A percentile compares a stretch with the other conserved stretches of the same genome.
phyloP scores from a whole-genome alignment of 1,140 invertebrate genomes.

The Manduca sexta region DNA sequence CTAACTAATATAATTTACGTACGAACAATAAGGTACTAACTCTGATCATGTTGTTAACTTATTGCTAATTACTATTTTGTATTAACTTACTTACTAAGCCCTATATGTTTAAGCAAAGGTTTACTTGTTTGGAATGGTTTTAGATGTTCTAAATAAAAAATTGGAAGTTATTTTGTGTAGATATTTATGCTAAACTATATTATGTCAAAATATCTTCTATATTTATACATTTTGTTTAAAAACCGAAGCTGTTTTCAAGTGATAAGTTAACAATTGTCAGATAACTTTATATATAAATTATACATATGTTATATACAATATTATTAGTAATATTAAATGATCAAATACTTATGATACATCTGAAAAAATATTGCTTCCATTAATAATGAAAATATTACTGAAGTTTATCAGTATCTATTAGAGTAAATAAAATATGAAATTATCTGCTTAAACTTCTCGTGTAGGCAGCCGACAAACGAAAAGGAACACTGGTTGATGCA shows the following conservation, averaged over 20 bases:
- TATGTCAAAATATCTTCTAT: not conserved
- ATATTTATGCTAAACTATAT: too few species aligned
- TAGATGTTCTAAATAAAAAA: too few species aligned
- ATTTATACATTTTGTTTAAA: too few species aligned
- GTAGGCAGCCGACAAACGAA: conserved; percentile 23
- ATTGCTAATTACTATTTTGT: conserved; percentile 33
- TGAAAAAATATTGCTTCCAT: conserved; percentile 65
- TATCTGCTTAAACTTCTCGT: conserved; percentile 25
- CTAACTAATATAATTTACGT: conserved; percentile 63
- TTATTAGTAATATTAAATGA: conserved; percentile 48
- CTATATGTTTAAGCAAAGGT: not conserved
- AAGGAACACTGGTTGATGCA: not conserved
- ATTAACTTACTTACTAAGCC: too few species aligned
- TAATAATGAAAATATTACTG: conserved; percentile 42
- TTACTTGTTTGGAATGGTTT: not conserved
- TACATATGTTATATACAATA: conserved; percentile 66
- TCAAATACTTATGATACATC: conserved; percentile 59
- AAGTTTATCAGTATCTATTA: conserved; percentile 34
- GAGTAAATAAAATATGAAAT: conserved; percentile 25
- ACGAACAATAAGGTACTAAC: conserved; percentile 63
- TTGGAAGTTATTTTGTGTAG: too few species aligned
- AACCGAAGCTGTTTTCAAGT: conserved; percentile 7
- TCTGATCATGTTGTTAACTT: conserved; percentile 55
- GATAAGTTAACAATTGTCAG: conserved; percentile 60
- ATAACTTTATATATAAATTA: conserved; percentile 47